These are phyloP conservation scores for Hyalella azteca DNA, from an alignment of 2,888 invertebrate genomes.

Conservation along the genomic window DNA sequence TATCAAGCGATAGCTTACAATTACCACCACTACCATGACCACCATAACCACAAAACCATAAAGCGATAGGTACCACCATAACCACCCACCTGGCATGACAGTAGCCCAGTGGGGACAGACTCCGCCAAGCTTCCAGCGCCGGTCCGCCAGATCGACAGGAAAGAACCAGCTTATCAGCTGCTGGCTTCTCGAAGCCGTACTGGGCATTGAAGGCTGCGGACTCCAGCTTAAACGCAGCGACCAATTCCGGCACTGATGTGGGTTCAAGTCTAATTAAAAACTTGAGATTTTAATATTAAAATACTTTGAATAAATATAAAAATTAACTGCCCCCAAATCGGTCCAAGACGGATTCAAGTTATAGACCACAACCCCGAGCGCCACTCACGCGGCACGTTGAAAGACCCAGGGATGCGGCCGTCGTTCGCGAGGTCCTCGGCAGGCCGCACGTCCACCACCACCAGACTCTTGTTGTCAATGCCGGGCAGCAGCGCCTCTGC, in stretches of 20 bases:
- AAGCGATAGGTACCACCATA: too few relatives aligned
- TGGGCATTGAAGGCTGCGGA: conserved; percentile 59
- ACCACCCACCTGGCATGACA: conserved; percentile 40
- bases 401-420: conserved; percentile 46
- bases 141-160: conserved; percentile 60
- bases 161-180: conserved; percentile 57
- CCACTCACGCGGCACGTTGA: conserved; percentile 47
- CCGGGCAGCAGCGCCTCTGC: background rate
- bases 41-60: too few relatives aligned
- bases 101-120: conserved; percentile 39
- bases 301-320: too few relatives aligned
- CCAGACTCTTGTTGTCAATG: background rate
- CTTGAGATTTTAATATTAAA: too few relatives aligned
- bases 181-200: conserved; percentile 60
- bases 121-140: conserved; percentile 46
- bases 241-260: conserved; percentile 56
- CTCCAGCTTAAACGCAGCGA: conserved; percentile 58
- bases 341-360: background rate
- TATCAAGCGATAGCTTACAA: too few relatives aligned
- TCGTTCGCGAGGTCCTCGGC: conserved; percentile 47
- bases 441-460: conserved; percentile 53
- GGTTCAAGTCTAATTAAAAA: too few relatives aligned
- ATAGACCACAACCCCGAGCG: background rate
- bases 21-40: too few relatives aligned
- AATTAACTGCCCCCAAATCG: too few relatives aligned